Conservation (phyloP, 2,113 vertebrate species). For the Corythornis vintsioides region DNA sequence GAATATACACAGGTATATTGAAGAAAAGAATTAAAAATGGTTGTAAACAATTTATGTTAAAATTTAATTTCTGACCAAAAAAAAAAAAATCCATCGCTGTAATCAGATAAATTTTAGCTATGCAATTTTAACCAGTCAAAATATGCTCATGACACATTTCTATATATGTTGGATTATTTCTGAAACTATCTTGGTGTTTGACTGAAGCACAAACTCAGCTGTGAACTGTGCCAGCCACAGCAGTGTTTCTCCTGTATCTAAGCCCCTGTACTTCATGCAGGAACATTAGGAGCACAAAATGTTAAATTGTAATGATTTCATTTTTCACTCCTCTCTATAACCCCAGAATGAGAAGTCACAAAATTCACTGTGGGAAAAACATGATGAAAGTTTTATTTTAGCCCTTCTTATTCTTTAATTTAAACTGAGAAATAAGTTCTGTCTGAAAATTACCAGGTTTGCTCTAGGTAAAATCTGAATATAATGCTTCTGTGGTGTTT, state of each 20-base stretch:
- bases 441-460: not conserved
- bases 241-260: not conserved
- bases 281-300: not conserved
- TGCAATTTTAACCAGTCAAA: not conserved
- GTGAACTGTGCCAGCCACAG: not conserved
- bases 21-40: not conserved
- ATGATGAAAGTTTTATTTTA: not conserved
- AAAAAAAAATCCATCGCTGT: not conserved
- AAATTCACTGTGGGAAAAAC: slow-evolving; percentile 23
- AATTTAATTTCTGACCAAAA: not conserved
- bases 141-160: not conserved
- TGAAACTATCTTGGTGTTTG: not conserved
- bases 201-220: not conserved
- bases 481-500: not conserved
- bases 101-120: not conserved
- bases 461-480: not conserved
- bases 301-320: not conserved
- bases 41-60: not conserved
- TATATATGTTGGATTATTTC: not conserved
- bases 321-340: slow-evolving; percentile 5
- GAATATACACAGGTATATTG: not conserved
- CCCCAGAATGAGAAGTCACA: not conserved
- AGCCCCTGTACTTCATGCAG: not conserved
- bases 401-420: not conserved
- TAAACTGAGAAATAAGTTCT: not conserved